These are phyloP conservation scores for Peromyscus aztecus DNA, from an alignment of 2,797 vertebrate genomes.

Conservation along the genomic window DNA sequence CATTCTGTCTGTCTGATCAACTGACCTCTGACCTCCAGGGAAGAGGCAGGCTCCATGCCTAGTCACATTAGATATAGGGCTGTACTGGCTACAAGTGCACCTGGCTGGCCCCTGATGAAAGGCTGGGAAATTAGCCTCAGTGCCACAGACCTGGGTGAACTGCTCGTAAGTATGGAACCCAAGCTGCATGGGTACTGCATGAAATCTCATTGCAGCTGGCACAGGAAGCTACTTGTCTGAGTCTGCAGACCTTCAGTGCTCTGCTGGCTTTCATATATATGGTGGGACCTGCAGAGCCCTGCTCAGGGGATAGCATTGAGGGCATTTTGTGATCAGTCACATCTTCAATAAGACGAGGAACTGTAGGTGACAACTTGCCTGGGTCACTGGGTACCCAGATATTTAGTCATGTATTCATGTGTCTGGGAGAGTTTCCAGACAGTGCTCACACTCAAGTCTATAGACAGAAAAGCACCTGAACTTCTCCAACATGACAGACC, in stretches of 20 bases:
- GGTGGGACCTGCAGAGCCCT: no score
- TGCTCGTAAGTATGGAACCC: rapidly evolving
- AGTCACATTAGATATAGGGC: no score
- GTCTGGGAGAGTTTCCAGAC: not conserved
- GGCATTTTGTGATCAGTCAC: not conserved
- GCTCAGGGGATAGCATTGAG: not conserved
- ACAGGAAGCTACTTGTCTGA: not conserved
- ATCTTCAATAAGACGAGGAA: not conserved
- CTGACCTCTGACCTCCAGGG: not conserved
- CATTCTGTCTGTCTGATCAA: not conserved
- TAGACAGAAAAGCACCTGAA: not conserved
- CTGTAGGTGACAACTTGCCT: not conserved
- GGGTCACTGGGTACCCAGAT: not conserved
- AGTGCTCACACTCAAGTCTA: not conserved
- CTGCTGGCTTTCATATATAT: not conserved
- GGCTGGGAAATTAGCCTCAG: not conserved
- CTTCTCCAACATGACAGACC: not conserved
- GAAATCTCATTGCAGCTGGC: rapidly evolving
- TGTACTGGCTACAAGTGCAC: rapidly evolving
- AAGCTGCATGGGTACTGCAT: not conserved
- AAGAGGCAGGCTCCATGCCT: not conserved
- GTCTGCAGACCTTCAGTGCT: not conserved
- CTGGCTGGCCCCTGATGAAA: not conserved
- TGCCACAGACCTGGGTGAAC: no score
- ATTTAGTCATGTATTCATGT: not conserved